A percentile compares a stretch with the other conserved stretches of the same genome.
These are phyloP conservation scores for Thecophora atra DNA, from an alignment of 2,888 invertebrate genomes.

Conservation along the genomic window DNA sequence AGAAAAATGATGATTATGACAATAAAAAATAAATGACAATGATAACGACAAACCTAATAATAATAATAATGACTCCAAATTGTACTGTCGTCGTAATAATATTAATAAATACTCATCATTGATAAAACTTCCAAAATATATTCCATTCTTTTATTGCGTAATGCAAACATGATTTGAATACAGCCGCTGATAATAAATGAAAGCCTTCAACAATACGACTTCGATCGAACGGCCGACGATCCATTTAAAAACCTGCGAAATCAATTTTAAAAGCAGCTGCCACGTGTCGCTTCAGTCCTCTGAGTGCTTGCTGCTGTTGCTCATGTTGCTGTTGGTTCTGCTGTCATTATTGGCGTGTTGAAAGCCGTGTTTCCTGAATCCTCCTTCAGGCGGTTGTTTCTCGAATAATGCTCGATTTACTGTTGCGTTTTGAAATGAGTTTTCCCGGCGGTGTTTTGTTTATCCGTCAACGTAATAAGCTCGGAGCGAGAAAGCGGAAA, in stretches of 20 bases:
- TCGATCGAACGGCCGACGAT: not conserved
- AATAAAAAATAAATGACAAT: no score
- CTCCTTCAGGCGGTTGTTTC: constrained; percentile 18
- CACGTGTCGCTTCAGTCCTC: constrained; percentile 65
- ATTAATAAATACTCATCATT: no score
- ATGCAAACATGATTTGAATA: not conserved
- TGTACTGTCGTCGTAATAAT: no score
- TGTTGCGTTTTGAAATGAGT: constrained; percentile 27
- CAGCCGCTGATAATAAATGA: constrained; percentile 25
- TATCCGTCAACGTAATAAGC: constrained; percentile 26
- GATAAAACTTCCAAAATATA: no score
- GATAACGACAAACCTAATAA: no score
- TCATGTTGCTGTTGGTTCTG: constrained; percentile 20
- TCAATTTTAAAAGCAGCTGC: constrained; percentile 66
- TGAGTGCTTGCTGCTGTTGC: constrained; percentile 48
- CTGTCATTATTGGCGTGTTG: constrained; percentile 36
- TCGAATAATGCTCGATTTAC: constrained; percentile 17
- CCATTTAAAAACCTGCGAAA: constrained; percentile 47
- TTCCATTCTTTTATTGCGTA: no score
- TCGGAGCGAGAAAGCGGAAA: constrained; percentile 30
- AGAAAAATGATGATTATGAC: no score
- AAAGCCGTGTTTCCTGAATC: constrained; percentile 34
- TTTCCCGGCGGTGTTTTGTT: constrained; percentile 13
- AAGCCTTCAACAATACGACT: no score
- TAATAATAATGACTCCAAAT: no score